A percentile compares a stretch with the other conserved stretches of the same genome.
phyloP scores from a whole-genome alignment of 2,888 invertebrate species.

The Mamestra brassicae region DNA sequence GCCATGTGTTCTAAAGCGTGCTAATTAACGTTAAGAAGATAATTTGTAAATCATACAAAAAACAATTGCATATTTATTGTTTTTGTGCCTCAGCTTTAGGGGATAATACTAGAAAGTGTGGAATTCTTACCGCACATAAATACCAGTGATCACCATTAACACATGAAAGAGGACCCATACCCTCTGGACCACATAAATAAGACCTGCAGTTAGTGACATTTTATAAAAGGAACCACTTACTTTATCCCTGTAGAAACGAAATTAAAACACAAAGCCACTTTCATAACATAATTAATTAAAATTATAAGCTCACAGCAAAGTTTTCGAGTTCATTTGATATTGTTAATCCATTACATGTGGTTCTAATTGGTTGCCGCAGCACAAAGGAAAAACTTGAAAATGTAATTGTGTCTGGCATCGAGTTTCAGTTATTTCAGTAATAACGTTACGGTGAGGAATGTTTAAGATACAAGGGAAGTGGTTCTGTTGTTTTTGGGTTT shows the following conservation, averaged over 20 bases:
- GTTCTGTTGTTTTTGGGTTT: slow-evolving; percentile 4
- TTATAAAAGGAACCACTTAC: not conserved
- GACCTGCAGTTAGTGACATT: too few relatives aligned
- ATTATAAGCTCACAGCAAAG: slow-evolving; percentile 24
- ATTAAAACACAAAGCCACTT: slow-evolving; percentile 5
- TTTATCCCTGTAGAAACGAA: not conserved
- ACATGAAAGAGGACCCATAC: too few relatives aligned
- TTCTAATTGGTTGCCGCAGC: slow-evolving; percentile 35
- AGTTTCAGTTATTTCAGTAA: slow-evolving; percentile 18
- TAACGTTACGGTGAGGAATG: slow-evolving; percentile 24
- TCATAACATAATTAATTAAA: slow-evolving; percentile 5
- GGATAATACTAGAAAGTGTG: too few relatives aligned
- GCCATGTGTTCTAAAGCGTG: too few relatives aligned
- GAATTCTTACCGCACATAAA: too few relatives aligned
- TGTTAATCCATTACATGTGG: slow-evolving; percentile 40
- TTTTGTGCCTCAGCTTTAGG: too few relatives aligned
- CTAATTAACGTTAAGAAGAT: too few relatives aligned
- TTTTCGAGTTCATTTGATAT: slow-evolving; percentile 38
- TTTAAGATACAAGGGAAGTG: slow-evolving; percentile 1
- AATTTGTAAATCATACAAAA: too few relatives aligned
- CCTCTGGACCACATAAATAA: too few relatives aligned
- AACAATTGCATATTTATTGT: too few relatives aligned
- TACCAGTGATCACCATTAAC: too few relatives aligned
- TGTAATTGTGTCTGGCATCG: slow-evolving; percentile 32
- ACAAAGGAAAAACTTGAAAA: slow-evolving; percentile 56